These are phyloP conservation scores for Motacilla tschutschensis DNA, from an alignment of 2,113 vertebrate genomes.

Conservation along the genomic window DNA sequence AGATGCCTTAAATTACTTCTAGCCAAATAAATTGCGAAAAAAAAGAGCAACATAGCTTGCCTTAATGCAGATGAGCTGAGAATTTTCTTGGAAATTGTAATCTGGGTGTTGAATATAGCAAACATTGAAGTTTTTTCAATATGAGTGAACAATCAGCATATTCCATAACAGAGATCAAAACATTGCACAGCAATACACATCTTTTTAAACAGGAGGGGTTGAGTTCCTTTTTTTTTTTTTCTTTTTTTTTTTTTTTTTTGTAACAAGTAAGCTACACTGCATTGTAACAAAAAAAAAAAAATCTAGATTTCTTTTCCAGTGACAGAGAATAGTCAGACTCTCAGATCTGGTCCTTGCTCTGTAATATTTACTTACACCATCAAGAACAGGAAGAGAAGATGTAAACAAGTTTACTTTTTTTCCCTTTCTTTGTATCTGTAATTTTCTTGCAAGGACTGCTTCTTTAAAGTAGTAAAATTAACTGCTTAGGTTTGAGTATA, in stretches of 20 bases:
- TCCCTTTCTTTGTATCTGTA: background rate
- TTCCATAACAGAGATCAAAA: background rate
- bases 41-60: background rate
- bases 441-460: background rate
- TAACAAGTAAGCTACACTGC: background rate
- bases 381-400: background rate
- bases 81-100: background rate
- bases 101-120: background rate
- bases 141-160: background rate
- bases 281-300: background rate
- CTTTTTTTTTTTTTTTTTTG: background rate
- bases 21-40: background rate
- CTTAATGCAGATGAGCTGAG: background rate
- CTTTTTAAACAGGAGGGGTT: background rate
- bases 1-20: background rate
- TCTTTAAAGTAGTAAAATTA: background rate
- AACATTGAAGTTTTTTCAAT: background rate
- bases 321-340: background rate
- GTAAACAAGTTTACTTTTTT: background rate
- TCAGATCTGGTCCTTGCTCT: background rate
- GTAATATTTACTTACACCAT: background rate
- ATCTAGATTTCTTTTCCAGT: background rate
- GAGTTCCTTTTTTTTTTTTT: background rate
- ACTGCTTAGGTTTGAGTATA: background rate
- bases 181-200: background rate